A percentile compares a stretch with the other conserved stretches of the same genome.
Evolutionary conservation across 2,797 vertebrate species (phyloP).

Genomic region (Eospalax fontanierii): DNA sequence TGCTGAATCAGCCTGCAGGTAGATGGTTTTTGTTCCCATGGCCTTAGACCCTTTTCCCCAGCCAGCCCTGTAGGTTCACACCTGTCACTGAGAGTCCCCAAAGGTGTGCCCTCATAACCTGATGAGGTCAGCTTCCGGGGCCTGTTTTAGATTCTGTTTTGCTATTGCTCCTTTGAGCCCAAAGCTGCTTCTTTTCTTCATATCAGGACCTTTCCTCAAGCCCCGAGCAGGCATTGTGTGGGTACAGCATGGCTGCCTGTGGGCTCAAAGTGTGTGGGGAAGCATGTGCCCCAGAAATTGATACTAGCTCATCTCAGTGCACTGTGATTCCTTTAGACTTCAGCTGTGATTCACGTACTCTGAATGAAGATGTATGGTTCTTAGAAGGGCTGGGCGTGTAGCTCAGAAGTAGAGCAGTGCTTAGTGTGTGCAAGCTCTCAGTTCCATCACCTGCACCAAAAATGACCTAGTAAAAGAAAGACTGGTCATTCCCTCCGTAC

Average conservation of each 20-base stretch:
- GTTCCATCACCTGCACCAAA: too few species aligned
- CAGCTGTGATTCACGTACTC: not conserved
- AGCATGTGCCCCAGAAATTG: not conserved
- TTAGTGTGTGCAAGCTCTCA: too few species aligned
- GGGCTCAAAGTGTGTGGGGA: rapidly evolving
- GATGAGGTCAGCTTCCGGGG: not conserved
- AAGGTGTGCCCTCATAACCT: rapidly evolving
- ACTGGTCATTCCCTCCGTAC: not conserved
- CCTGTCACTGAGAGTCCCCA: not conserved
- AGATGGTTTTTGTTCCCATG: not conserved
- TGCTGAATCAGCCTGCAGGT: too few species aligned
- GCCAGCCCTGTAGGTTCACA: too few species aligned
- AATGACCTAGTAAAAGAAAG: not conserved
- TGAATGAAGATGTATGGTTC: not conserved
- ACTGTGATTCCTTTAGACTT: too few species aligned
- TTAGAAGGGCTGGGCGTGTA: too few species aligned
- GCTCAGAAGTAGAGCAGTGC: not conserved
- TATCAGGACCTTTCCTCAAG: not conserved
- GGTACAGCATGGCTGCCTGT: rapidly evolving
- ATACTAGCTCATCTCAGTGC: not conserved
- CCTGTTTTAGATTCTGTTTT: not conserved
- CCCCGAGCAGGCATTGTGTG: rapidly evolving
- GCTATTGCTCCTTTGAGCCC: not conserved
- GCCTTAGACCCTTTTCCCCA: rapidly evolving
- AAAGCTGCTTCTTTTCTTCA: not conserved